phyloP scores from a whole-genome alignment of 92 coral and sea anemone genomes.

The Isaurus tuberculatus region DNA sequence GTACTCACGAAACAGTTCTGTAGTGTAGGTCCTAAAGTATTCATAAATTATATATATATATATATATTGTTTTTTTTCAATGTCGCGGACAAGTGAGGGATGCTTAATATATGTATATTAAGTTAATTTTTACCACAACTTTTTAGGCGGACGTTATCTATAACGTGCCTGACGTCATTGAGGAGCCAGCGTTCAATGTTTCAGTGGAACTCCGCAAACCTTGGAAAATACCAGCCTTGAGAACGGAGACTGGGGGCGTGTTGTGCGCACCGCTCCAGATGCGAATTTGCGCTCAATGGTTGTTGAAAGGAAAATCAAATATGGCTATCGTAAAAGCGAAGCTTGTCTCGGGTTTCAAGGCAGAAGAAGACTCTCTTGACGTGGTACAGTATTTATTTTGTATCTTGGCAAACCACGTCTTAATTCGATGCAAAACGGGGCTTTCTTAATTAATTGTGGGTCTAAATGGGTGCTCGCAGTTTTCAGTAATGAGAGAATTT shows the following conservation, averaged over 20 bases:
- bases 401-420: too few species aligned
- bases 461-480: too few species aligned
- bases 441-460: too few species aligned
- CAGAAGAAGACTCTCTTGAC: conserved; percentile 81
- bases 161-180: conserved; percentile 80
- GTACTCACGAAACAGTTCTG: too few species aligned
- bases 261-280: conserved; percentile 80
- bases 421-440: too few species aligned
- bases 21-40: too few species aligned
- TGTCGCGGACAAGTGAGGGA: too few species aligned
- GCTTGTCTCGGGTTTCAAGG: conserved; percentile 90
- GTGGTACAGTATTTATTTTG: conserved; percentile 53
- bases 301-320: conserved; percentile 77
- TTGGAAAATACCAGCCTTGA: conserved; percentile 28
- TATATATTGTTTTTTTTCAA: too few species aligned
- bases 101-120: too few species aligned
- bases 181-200: conserved; percentile 82
- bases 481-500: too few species aligned
- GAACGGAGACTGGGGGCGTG: conserved; percentile 71
- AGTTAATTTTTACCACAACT: not conserved
- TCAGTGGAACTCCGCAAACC: conserved; percentile 66
- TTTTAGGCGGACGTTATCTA: conserved; percentile 88
- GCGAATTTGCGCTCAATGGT: conserved; percentile 84
- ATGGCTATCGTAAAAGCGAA: conserved; percentile 96
- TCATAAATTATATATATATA: too few species aligned